A percentile compares a stretch with the other conserved stretches of the same genome.
Evolutionary conservation across 2,113 vertebrate genomes (phyloP).

Genomic region (Fregetta grallaria): DNA sequence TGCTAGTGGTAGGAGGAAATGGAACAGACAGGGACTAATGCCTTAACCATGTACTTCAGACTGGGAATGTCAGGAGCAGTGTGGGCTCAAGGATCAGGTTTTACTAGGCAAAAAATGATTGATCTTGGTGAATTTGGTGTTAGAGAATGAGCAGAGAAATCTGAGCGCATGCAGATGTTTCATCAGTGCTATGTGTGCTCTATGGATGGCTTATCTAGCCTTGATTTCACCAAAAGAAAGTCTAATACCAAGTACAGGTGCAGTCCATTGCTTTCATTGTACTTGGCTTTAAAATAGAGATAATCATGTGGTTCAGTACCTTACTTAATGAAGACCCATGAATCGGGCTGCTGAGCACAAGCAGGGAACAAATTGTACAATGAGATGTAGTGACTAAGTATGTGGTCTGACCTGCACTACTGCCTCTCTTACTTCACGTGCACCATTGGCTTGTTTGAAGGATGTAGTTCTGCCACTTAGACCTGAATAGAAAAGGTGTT

Average conservation of each 20-base stretch:
- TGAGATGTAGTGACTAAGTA: neutral
- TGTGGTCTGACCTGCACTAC: neutral
- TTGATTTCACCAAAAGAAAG: neutral
- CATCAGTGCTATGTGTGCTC: neutral
- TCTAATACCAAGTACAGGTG: neutral
- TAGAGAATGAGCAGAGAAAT: neutral
- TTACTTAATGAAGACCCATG: neutral
- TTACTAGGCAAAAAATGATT: neutral
- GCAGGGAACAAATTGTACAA: neutral
- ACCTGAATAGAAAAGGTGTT: neutral
- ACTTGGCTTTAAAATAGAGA: neutral
- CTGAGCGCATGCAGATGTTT: neutral
- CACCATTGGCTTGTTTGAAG: neutral
- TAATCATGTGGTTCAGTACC: neutral
- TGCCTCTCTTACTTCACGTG: rapidly evolving
- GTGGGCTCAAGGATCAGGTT: neutral
- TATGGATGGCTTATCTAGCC: neutral
- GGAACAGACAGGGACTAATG: neutral
- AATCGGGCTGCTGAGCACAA: neutral
- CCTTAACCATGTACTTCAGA: neutral
- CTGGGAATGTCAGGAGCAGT: neutral
- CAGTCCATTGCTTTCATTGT: neutral
- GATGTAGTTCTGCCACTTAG: neutral
- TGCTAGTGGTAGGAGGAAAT: neutral
- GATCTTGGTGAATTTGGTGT: neutral